phyloP scores from a whole-genome alignment of 2,797 vertebrate genomes.

The Leptodactylus fallax region DNA sequence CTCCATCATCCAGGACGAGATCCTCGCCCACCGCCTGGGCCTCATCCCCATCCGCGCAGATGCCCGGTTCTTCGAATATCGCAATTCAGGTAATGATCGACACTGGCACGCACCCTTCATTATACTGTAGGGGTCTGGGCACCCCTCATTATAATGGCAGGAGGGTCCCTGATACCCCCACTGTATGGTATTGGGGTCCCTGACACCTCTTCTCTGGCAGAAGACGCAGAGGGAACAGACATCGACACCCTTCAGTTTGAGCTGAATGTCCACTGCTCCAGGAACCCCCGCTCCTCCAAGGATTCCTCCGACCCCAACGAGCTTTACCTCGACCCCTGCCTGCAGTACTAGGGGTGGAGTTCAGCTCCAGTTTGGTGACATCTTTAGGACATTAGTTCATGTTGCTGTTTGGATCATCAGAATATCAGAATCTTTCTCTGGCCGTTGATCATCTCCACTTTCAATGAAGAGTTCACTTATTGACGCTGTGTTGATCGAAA shows the following conservation, averaged over 20 bases:
- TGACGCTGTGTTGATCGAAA: too few relatives aligned
- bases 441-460: neutral
- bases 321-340: constrained; percentile 76
- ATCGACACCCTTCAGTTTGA: constrained; percentile 95
- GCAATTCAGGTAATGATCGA: constrained; percentile 80
- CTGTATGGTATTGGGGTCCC: neutral
- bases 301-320: constrained; percentile 93
- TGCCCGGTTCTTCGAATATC: constrained; percentile 94
- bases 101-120: too few relatives aligned
- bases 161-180: too few relatives aligned
- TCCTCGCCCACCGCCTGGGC: constrained; percentile 92
- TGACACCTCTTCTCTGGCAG: constrained; percentile 59
- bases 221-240: constrained; percentile 88
- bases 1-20: constrained; percentile 97
- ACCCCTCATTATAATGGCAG: too few relatives aligned
- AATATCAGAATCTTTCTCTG: neutral
- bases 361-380: neutral
- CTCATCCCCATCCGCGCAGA: constrained; percentile 94
- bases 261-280: constrained; percentile 90
- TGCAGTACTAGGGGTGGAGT: neutral
- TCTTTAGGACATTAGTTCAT: neutral
- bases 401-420: neutral
- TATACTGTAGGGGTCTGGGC: too few relatives aligned
- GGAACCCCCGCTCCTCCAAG: constrained; percentile 87
- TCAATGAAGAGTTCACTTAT: neutral